Conservation (phyloP, 2,113 vertebrate species). For the Ictalurus furcatus region DNA sequence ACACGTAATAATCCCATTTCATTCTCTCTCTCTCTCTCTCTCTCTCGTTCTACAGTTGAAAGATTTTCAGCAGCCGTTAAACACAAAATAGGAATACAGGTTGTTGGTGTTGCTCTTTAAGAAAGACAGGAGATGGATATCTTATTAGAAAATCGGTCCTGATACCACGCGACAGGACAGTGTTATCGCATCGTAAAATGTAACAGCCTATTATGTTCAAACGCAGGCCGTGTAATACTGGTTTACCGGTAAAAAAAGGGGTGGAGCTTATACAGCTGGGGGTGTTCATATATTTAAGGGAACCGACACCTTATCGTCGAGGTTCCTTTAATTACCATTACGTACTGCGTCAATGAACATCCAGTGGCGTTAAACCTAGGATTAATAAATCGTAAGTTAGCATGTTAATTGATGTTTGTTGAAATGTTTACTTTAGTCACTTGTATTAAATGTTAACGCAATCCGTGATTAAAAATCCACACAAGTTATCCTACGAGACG, state of each 20-base stretch:
- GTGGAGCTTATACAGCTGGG: neutral
- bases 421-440: neutral
- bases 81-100: neutral
- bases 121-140: neutral
- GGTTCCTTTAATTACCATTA: neutral
- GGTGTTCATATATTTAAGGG: neutral
- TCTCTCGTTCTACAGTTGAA: neutral
- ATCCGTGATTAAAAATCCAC: neutral
- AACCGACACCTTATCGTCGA: neutral
- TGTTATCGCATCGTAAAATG: neutral
- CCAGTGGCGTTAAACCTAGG: neutral
- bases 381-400: neutral
- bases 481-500: neutral
- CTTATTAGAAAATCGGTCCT: neutral
- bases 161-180: neutral
- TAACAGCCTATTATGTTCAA: neutral
- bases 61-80: neutral
- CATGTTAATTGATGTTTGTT: neutral
- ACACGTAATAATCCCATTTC: neutral
- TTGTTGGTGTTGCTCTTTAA: neutral
- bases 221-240: neutral
- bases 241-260: neutral
- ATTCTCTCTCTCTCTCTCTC: neutral
- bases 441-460: neutral
- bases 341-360: neutral